Evolutionary conservation across 2,797 vertebrate genomes (phyloP).

Genomic region (Eospalax fontanierii): DNA sequence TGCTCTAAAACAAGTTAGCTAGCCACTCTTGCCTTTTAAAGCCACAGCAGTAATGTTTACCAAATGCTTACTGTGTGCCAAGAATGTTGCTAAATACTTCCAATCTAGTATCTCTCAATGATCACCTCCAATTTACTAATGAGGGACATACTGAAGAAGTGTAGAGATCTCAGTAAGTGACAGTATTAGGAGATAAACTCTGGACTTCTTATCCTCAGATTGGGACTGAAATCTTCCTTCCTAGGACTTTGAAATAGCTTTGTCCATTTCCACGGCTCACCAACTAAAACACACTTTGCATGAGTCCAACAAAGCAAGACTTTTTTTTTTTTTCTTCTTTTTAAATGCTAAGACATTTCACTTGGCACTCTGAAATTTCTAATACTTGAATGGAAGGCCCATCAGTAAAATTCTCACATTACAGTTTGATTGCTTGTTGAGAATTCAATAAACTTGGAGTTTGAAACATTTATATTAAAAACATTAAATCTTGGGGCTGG

Average conservation of each 20-base stretch:
- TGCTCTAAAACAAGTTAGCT: conserved; percentile 21
- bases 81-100: conserved; percentile 21
- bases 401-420: conserved; percentile 33
- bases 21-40: neutral
- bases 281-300: neutral
- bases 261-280: neutral
- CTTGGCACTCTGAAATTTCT: conserved; percentile 60
- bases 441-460: neutral
- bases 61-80: neutral
- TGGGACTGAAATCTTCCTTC: neutral
- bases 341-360: conserved; percentile 50
- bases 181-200: neutral
- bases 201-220: neutral
- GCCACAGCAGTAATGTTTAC: neutral
- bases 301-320: neutral
- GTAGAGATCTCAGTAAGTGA: neutral
- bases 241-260: conserved; percentile 25
- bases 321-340: neutral
- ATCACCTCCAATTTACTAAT: neutral
- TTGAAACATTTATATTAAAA: neutral
- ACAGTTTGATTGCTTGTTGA: neutral
- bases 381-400: conserved; percentile 15
- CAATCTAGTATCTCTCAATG: neutral
- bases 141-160: neutral
- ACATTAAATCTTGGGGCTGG: no score